These are phyloP conservation scores for Chrysodeixis includens DNA, from an alignment of 2,888 invertebrate genomes.

Conservation along the genomic window DNA sequence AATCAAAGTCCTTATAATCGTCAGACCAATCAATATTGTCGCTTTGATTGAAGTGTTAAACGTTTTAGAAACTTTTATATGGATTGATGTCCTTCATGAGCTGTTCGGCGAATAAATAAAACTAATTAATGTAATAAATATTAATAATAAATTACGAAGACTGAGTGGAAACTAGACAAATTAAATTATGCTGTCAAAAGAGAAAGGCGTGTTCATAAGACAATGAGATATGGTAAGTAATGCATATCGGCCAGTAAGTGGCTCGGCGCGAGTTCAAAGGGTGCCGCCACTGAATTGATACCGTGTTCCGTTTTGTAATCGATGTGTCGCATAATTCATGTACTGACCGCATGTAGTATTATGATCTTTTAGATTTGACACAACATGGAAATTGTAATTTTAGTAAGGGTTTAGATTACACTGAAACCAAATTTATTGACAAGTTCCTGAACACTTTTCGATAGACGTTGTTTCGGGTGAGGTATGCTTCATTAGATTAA, in stretches of 20 bases:
- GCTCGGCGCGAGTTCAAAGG: conserved; percentile 67
- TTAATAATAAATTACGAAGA: not conserved
- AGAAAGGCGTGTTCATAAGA: conserved; percentile 51
- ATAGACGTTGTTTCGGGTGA: not conserved
- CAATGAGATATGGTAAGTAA: conserved; percentile 51
- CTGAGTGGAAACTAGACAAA: conserved; percentile 1
- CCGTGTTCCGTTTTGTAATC: conserved; percentile 80
- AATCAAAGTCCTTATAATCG: conserved; percentile 29
- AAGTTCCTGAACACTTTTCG: not conserved
- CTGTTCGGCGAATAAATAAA: not conserved
- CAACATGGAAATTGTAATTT: conserved; percentile 22
- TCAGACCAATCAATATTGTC: conserved; percentile 29
- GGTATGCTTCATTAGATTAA: not conserved
- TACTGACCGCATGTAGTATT: conserved; percentile 61
- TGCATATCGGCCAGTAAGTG: conserved; percentile 61
- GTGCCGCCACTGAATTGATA: conserved; percentile 74
- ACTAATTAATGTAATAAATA: conserved; percentile 4
- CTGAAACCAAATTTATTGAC: not conserved
- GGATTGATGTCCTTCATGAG: not conserved
- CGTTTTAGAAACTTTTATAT: conserved; percentile 7
- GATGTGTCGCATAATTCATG: conserved; percentile 80
- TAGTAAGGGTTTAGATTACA: not conserved
- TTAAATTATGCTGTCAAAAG: conserved; percentile 37
- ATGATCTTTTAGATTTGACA: conserved; percentile 63
- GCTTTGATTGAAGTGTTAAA: conserved; percentile 19